Conservation (phyloP, 2,113 vertebrate genomes). For the Picathartes gymnocephalus region DNA sequence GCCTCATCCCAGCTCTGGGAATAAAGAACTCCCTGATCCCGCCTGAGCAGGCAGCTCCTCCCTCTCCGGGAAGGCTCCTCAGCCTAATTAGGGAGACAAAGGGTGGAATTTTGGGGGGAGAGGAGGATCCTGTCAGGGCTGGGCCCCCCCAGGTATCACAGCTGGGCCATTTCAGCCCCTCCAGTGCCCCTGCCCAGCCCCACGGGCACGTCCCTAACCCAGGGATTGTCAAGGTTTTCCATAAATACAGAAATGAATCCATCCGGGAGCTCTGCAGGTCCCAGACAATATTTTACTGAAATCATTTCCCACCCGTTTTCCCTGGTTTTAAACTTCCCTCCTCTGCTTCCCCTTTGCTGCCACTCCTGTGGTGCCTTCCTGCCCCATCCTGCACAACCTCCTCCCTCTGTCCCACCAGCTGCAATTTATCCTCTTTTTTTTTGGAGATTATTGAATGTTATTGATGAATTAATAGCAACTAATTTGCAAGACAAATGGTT, state of each 20-base stretch:
- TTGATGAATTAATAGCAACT: neutral
- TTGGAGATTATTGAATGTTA: neutral
- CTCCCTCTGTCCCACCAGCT: neutral
- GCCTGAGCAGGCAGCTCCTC: neutral
- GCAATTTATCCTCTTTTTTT: neutral
- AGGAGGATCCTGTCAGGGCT: neutral
- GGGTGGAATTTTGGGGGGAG: neutral
- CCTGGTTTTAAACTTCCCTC: neutral
- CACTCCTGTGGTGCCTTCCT: neutral
- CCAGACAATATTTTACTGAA: neutral
- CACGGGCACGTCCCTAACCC: rapidly evolving
- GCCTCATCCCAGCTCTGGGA: neutral
- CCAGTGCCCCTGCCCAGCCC: rapidly evolving
- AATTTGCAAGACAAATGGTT: neutral
- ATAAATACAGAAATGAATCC: neutral
- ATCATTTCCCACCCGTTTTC: neutral
- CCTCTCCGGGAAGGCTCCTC: neutral
- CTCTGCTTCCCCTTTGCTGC: neutral
- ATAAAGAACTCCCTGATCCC: neutral
- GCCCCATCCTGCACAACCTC: neutral
- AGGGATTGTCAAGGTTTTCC: neutral
- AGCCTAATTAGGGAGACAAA: neutral
- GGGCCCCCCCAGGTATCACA: neutral
- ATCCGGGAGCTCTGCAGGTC: neutral
- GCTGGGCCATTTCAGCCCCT: neutral